Evolutionary conservation across 1,140 invertebrate species (phyloP), one percentile per base, ranked within the genome.

Genomic region (Drosophila navojoa): DNA sequence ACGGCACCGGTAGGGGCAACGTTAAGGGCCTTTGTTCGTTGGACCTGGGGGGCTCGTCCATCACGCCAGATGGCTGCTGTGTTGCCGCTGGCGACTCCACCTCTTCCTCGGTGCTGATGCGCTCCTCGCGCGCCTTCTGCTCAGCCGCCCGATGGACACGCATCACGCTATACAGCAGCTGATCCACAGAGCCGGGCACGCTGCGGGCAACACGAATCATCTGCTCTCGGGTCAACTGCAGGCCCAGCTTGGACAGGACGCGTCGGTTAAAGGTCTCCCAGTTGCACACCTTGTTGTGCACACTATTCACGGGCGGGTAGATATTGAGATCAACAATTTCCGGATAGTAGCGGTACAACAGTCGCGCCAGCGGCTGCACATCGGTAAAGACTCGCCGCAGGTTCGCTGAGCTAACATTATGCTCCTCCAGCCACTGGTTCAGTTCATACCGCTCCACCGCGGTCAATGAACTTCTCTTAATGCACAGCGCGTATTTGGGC

Each of bases 241-340:
- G 90, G 38, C 93, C 92, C 1, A 96, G 85, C 66, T 95, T 95
- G 32, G 93, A 93, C 3, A 96, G 82, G 1, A 95, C 94, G 74
- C 95, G 96, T 38, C 93, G 93, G 79, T 96, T 96, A 9, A 96
- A 89, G 0, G 94, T 95, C 63, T 94, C 92, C 96, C 96, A 96
- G 77, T 96, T 96, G 44, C 94, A 94, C 13, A 96, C 77, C 90
- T 96, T 96, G 47, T 94, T 93, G 0, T 94, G 91, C 32, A 94
- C 91, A 40, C 95, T 94, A 82, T 94, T 95, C 16, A 94, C 92
- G 0, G 95, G 93, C 11, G 93, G 94, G 78, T 96, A 96, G 91
- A 96, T 96, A 69, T 96, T 95, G 75, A 96, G 85, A 25, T 96
- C 95, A 1, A 96, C 94, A 9, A 95, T 71, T 68, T 94, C 94